phyloP scores from a whole-genome alignment of 2,113 vertebrate genomes.

The Bostrychus sinensis region DNA sequence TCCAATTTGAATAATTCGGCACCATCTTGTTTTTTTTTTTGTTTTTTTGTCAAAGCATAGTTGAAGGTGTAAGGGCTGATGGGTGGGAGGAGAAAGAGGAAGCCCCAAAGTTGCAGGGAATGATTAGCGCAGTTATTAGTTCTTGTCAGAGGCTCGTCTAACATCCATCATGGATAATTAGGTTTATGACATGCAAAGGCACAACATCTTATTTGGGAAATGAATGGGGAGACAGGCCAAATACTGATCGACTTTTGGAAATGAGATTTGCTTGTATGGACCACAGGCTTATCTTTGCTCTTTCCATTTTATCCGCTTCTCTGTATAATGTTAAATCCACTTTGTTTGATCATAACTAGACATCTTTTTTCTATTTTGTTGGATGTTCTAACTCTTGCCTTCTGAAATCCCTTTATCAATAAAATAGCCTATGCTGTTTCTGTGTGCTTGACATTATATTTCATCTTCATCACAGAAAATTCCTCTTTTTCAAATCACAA shows the following conservation, averaged over 20 bases:
- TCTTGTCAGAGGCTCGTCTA: slow-evolving; percentile 62
- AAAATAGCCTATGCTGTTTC: slow-evolving; percentile 6
- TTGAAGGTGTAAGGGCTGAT: slow-evolving; percentile 34
- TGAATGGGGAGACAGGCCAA: slow-evolving; percentile 28
- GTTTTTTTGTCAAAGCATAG: slow-evolving; percentile 72
- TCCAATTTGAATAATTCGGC: slow-evolving; percentile 77
- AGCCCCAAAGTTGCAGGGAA: slow-evolving; percentile 37
- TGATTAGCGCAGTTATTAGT: slow-evolving; percentile 61
- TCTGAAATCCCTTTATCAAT: slow-evolving; percentile 34
- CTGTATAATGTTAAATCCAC: slow-evolving; percentile 37
- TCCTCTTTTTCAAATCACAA: slow-evolving; percentile 23
- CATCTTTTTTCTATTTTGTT: slow-evolving; percentile 23
- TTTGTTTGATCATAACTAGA: slow-evolving; percentile 8
- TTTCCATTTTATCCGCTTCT: slow-evolving; percentile 12
- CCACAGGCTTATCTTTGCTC: slow-evolving; percentile 22
- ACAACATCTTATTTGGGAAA: slow-evolving; percentile 59
- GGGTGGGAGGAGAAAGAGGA: slow-evolving; percentile 35
- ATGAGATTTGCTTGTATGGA: slow-evolving; percentile 20
- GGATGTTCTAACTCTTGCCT: not conserved
- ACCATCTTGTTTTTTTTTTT: slow-evolving; percentile 66
- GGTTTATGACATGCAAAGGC: slow-evolving; percentile 54
- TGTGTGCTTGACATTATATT: slow-evolving; percentile 18
- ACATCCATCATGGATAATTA: slow-evolving; percentile 63
- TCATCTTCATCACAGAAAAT: slow-evolving; percentile 32
- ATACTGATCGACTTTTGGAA: slow-evolving; percentile 29